Conservation (phyloP, 2,888 invertebrate species). For the Polylopha cassiicola region DNA sequence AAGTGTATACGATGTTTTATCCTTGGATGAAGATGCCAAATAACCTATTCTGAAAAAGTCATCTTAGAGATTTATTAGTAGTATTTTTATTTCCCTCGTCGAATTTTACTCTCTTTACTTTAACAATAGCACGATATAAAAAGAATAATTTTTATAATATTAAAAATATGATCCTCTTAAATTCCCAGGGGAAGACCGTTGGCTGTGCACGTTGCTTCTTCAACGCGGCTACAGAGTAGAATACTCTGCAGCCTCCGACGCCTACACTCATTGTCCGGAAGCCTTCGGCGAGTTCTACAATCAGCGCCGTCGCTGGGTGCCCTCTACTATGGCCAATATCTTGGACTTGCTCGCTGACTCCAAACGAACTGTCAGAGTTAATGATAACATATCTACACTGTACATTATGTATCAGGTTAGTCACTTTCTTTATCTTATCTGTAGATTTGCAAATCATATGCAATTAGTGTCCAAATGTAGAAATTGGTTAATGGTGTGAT, state of each 20-base stretch:
- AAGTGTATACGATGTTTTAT: too few relatives aligned
- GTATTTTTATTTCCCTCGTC: too few relatives aligned
- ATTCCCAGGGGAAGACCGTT: slow-evolving; percentile 90
- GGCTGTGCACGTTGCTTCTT: slow-evolving; percentile 94
- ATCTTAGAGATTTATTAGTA: too few relatives aligned
- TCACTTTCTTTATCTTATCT: background rate
- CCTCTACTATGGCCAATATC: slow-evolving; percentile 97
- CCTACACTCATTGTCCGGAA: slow-evolving; percentile 96
- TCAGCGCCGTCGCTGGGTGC: slow-evolving; percentile 96
- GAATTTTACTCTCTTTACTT: too few relatives aligned
- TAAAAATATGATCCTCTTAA: background rate
- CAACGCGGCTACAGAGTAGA: slow-evolving; percentile 95
- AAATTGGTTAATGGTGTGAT: too few relatives aligned
- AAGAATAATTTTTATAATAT: too few relatives aligned
- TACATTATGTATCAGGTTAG: slow-evolving; percentile 83
- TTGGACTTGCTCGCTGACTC: slow-evolving; percentile 89
- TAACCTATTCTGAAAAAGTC: too few relatives aligned
- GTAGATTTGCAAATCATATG: too few relatives aligned
- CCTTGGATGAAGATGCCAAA: too few relatives aligned
- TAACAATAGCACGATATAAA: too few relatives aligned
- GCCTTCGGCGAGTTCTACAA: slow-evolving; percentile 95
- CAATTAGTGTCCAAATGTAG: too few relatives aligned
- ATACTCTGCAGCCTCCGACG: slow-evolving; percentile 96
- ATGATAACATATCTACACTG: slow-evolving; percentile 91
- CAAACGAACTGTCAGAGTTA: slow-evolving; percentile 86